phyloP scores from a whole-genome alignment of 2,888 invertebrate species.

The Gymnoscelis rufifasciata region DNA sequence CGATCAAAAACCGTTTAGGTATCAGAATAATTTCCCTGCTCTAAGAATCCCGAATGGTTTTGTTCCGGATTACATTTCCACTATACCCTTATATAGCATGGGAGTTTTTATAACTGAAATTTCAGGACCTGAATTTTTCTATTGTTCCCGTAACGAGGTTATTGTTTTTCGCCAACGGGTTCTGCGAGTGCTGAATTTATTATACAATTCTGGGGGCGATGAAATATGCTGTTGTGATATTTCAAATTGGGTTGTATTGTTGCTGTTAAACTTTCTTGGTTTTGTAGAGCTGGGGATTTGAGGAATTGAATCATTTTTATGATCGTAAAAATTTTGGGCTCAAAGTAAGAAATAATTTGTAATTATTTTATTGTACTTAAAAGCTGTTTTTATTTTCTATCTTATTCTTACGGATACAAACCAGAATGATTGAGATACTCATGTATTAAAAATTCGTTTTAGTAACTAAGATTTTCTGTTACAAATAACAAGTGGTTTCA shows the following conservation, averaged over 20 bases:
- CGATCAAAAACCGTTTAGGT: constrained; percentile 2
- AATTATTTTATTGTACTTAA: too few relatives aligned
- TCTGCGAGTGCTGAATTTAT: constrained; percentile 11
- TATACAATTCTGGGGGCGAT: constrained; percentile 5
- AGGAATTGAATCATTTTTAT: too few relatives aligned
- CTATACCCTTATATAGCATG: constrained; percentile 25
- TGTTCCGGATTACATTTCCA: constrained; percentile 26
- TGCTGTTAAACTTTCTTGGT: neutral
- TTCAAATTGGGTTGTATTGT: neutral
- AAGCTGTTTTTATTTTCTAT: too few relatives aligned
- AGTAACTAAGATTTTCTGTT: too few relatives aligned
- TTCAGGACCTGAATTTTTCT: constrained; percentile 22
- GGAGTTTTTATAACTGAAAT: constrained; percentile 27
- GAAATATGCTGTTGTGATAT: constrained; percentile 9
- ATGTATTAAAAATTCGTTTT: too few relatives aligned
- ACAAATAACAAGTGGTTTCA: too few relatives aligned
- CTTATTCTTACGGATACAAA: too few relatives aligned
- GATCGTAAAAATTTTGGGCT: too few relatives aligned
- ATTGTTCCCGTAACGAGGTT: constrained; percentile 19
- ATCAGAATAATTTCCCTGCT: neutral
- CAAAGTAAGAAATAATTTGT: too few relatives aligned
- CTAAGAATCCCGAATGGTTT: constrained; percentile 5
- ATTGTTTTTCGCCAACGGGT: constrained; percentile 18
- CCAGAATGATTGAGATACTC: too few relatives aligned
- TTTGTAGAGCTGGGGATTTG: neutral